Evolutionary conservation across 2,113 vertebrate species (phyloP).

Genomic region (Pseudopipra pipra): DNA sequence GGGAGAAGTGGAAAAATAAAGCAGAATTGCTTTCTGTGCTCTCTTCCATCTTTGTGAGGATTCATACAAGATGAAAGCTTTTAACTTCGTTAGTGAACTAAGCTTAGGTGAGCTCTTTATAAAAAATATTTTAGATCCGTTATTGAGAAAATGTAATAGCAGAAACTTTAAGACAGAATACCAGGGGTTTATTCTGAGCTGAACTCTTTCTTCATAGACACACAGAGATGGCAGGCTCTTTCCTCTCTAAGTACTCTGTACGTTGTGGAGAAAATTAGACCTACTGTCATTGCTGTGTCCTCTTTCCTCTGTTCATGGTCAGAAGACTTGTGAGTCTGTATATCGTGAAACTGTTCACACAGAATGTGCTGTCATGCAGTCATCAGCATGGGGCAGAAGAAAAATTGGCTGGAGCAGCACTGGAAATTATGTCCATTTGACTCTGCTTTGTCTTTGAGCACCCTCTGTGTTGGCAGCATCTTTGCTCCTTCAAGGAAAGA

Average conservation of each 20-base stretch:
- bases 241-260: not conserved
- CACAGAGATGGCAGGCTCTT: not conserved
- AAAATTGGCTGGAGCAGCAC: not conserved
- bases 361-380: not conserved
- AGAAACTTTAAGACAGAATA: not conserved
- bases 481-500: not conserved
- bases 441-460: not conserved
- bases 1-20: constrained; percentile 2
- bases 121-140: not conserved
- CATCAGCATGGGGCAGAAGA: not conserved
- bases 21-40: not conserved
- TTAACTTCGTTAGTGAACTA: not conserved
- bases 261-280: not conserved
- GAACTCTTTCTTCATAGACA: not conserved
- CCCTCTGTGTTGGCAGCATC: not conserved
- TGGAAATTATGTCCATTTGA: not conserved
- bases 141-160: not conserved
- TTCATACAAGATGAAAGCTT: not conserved
- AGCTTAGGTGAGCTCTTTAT: not conserved
- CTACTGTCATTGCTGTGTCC: not conserved
- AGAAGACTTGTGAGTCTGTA: not conserved
- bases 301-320: not conserved
- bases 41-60: not conserved
- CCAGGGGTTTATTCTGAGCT: not conserved
- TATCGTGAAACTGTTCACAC: not conserved